phyloP scores from a whole-genome alignment of 1,140 invertebrate genomes.

The Polyergus mexicanus region DNA sequence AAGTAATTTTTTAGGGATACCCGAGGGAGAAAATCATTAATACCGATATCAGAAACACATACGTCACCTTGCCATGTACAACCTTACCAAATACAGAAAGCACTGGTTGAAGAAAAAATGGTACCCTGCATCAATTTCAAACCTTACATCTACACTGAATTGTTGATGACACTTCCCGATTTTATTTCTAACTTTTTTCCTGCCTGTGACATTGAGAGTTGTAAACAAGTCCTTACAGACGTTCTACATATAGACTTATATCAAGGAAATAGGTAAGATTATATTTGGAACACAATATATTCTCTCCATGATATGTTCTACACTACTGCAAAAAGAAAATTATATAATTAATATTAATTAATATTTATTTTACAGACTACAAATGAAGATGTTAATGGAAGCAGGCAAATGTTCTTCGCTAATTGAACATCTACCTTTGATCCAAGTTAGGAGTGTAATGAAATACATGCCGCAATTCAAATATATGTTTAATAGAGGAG shows the following conservation, averaged over 20 bases:
- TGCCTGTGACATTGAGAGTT: slow-evolving; percentile 90
- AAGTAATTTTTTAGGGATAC: slow-evolving; percentile 78
- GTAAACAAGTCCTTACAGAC: slow-evolving; percentile 91
- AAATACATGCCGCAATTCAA: slow-evolving; percentile 95
- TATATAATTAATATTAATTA: too few relatives aligned
- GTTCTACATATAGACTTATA: slow-evolving; percentile 92
- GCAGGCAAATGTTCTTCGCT: slow-evolving; percentile 90
- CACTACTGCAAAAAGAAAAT: not conserved
- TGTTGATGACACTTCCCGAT: slow-evolving; percentile 94
- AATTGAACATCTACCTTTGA: slow-evolving; percentile 89
- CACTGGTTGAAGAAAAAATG: slow-evolving; percentile 92
- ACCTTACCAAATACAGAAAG: slow-evolving; percentile 91
- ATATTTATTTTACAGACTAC: slow-evolving; percentile 86
- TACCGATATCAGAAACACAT: slow-evolving; percentile 88
- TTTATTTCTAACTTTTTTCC: slow-evolving; percentile 93
- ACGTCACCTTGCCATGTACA: slow-evolving; percentile 89
- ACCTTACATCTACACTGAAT: slow-evolving; percentile 92
- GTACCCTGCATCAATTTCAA: slow-evolving; percentile 95
- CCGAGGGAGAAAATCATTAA: slow-evolving; percentile 87
- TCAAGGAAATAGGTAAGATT: slow-evolving; percentile 92
- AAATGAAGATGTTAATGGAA: slow-evolving; percentile 91
- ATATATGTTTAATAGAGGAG: slow-evolving; percentile 90
- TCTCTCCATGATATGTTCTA: not conserved
- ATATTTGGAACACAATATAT: not conserved
- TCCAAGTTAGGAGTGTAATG: slow-evolving; percentile 93